Base-by-base conservation (phyloP, 2,797 vertebrate genomes). In the Mus caroli region DNA sequence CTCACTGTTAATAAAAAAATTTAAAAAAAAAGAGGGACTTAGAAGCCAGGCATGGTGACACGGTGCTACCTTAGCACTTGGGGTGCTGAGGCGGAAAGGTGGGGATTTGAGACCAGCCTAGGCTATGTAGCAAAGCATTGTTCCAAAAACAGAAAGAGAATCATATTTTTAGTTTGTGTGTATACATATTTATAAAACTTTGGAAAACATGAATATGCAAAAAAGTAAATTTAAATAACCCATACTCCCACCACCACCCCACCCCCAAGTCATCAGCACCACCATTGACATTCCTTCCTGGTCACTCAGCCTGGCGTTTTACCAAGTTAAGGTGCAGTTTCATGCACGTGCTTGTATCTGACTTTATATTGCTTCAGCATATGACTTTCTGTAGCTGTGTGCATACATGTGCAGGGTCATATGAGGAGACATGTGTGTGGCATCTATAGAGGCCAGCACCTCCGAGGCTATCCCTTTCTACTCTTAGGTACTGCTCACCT, bases 331-430 rank as follows among this genome's bases (percentile, higher is more conserved):
- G 20, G n/a, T 71, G 31, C 26, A 34, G 17, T 50, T 73, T 75
- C 40, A 1, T 12, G 34, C 46, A n/a, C 67, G 31, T 2, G 19
- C 46, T 86, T 64, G 83, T 43, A 58, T 88, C 73, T 85, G 83
- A 76, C 43, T 91, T 96, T 91, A n/a, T 71, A n/a, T 92, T 50
- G 52, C 64, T 93, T 88, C 4, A 31, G 52, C 85, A 54, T 62
- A 80, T 79, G 58, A 90, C 34, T 62, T 79, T 67, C 10, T 22
- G 60, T 50, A 46, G 22, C 6, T 24, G 40, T 14, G 19, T 64
- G 19, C 40, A 14, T 34, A 31, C 4, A 15, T 14, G 43, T 50
- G 12, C 31, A 22, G 9, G 62, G 34, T 50, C 31, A 15, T n/a
- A 14, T 15, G 13, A 50, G 43, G 43, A 43, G 62, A n/a, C 43